These are phyloP conservation scores for Conchocele bisecta DNA, from an alignment of 2,888 invertebrate genomes.

Conservation along the genomic window DNA sequence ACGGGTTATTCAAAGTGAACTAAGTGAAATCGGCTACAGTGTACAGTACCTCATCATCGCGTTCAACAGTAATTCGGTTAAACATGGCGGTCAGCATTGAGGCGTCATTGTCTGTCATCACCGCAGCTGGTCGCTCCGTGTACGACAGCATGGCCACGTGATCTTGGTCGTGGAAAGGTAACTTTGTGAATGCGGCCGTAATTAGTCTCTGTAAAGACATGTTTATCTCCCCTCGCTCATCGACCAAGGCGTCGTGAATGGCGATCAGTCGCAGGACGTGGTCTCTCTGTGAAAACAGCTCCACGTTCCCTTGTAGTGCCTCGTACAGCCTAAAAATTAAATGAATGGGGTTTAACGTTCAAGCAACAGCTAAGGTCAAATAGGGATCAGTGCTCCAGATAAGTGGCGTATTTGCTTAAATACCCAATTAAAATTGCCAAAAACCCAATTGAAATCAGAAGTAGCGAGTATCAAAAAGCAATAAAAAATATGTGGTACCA, in stretches of 20 bases:
- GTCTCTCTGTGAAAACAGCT: not conserved
- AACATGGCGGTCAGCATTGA: slow-evolving; percentile 27
- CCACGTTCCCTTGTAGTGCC: not conserved
- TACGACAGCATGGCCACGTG: slow-evolving; percentile 27
- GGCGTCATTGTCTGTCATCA: not conserved
- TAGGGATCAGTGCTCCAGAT: too few relatives aligned
- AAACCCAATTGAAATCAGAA: too few relatives aligned
- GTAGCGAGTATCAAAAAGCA: too few relatives aligned
- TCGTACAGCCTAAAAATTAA: slow-evolving; percentile 14
- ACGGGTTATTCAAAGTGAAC: too few relatives aligned
- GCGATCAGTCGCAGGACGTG: not conserved
- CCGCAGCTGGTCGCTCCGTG: not conserved
- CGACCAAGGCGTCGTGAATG: not conserved
- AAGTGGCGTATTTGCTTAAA: too few relatives aligned
- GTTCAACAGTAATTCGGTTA: slow-evolving; percentile 46
- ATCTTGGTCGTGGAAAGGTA: slow-evolving; percentile 43
- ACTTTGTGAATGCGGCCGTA: slow-evolving; percentile 26
- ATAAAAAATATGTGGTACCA: too few relatives aligned
- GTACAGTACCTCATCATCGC: slow-evolving; percentile 41
- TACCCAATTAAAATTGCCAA: too few relatives aligned
- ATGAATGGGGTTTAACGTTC: not conserved
- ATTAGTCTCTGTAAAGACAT: slow-evolving; percentile 5
- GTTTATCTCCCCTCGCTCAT: slow-evolving; percentile 7
- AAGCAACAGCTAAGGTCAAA: too few relatives aligned
- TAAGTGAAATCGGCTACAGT: too few relatives aligned